These are phyloP conservation scores for Spongilla lacustris DNA, from an alignment of 37 sponge, comb jelly and placozoan genomes.

Conservation along the genomic window DNA sequence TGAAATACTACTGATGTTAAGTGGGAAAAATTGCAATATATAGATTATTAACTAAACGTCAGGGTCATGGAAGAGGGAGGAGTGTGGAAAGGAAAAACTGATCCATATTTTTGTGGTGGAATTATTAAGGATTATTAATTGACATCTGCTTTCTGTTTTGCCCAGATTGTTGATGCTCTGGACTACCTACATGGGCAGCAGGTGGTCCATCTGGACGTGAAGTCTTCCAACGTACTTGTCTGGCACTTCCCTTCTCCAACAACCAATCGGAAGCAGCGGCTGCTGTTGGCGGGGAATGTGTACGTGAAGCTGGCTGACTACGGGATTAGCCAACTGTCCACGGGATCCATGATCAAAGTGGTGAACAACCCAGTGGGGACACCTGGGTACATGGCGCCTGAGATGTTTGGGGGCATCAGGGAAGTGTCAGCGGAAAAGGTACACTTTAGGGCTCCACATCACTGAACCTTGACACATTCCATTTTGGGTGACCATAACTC, in stretches of 20 bases:
- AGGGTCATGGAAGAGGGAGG: no score
- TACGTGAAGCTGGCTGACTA: slow-evolving; percentile 83
- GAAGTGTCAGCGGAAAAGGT: slow-evolving; percentile 70
- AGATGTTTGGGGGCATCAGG: slow-evolving; percentile 57
- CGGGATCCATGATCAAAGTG: slow-evolving; percentile 53
- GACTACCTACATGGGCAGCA: slow-evolving; percentile 82
- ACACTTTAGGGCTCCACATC: no score
- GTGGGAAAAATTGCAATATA: no score
- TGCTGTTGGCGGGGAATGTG: slow-evolving; percentile 62
- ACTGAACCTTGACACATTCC: no score
- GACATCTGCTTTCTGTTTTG: no score
- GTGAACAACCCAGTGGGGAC: slow-evolving; percentile 69
- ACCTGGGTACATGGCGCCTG: slow-evolving; percentile 93
- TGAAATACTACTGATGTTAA: no score
- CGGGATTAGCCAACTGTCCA: slow-evolving; percentile 74
- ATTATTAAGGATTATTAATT: no score
- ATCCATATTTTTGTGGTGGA: no score
- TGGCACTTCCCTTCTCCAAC: slow-evolving; percentile 81
- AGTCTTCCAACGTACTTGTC: slow-evolving; percentile 85
- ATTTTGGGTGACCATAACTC: no score
- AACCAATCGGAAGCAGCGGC: slow-evolving; percentile 3
- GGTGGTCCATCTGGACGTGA: slow-evolving; percentile 88
- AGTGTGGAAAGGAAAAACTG: no score
- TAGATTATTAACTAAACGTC: no score
- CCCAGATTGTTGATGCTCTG: slow-evolving; percentile 78